These are phyloP conservation scores for Chitala chitala DNA, from an alignment of 2,113 vertebrate genomes.

Conservation along the genomic window DNA sequence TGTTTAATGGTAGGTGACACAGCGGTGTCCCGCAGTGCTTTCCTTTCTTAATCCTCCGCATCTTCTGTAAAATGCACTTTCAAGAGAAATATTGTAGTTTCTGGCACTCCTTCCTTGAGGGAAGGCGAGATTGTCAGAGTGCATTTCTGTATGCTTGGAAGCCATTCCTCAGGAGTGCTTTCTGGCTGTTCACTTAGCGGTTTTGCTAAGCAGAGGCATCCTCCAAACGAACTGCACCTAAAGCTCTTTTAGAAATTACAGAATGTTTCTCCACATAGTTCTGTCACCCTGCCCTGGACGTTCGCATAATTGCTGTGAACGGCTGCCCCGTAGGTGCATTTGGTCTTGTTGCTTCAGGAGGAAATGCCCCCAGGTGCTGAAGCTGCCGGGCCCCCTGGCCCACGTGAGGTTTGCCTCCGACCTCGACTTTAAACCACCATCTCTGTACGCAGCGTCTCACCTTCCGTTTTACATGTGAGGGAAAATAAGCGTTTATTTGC, in stretches of 20 bases:
- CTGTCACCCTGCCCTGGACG: conserved; percentile 62
- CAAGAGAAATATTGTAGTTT: conserved; percentile 47
- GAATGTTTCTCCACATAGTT: conserved; percentile 53
- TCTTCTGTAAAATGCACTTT: conserved; percentile 58
- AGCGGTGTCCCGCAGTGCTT: conserved; percentile 55
- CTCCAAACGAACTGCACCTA: conserved; percentile 52
- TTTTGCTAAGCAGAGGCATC: conserved; percentile 36
- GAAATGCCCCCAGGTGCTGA: too few relatives aligned
- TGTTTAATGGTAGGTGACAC: conserved; percentile 63
- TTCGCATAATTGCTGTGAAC: conserved; percentile 44
- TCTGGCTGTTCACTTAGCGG: conserved; percentile 24
- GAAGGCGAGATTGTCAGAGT: conserved; percentile 60
- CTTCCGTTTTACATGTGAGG: too few relatives aligned
- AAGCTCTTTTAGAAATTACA: conserved; percentile 55
- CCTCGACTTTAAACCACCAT: too few relatives aligned
- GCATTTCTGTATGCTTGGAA: conserved; percentile 56
- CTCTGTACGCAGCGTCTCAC: too few relatives aligned
- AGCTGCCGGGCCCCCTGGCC: too few relatives aligned
- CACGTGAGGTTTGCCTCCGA: too few relatives aligned
- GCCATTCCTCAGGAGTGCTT: conserved; percentile 43
- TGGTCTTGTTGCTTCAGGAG: too few relatives aligned
- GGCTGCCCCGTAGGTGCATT: conserved; percentile 40
- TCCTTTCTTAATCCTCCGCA: conserved; percentile 50
- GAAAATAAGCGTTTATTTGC: too few relatives aligned
- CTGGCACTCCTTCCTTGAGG: conserved; percentile 51